phyloP scores from a whole-genome alignment of 2,797 vertebrate species.

The Macropus fuliginosus region DNA sequence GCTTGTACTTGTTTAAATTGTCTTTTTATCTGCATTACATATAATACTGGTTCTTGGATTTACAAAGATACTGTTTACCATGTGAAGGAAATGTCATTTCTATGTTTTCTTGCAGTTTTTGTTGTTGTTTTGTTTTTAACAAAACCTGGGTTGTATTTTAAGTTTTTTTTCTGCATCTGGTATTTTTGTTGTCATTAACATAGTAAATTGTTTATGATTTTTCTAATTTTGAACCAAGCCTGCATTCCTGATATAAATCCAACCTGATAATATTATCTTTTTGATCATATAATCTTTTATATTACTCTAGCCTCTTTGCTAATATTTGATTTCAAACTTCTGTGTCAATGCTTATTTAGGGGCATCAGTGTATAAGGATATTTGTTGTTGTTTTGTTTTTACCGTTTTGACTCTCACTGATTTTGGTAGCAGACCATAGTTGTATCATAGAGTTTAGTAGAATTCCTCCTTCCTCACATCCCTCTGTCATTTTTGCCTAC shows the following conservation, averaged over 20 bases:
- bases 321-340: neutral
- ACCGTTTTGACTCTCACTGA: neutral
- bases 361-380: neutral
- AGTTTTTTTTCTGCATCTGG: neutral
- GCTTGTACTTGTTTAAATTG: neutral
- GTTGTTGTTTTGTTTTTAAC: no score
- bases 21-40: neutral
- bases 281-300: neutral
- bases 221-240: neutral
- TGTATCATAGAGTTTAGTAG: neutral
- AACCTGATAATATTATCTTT: neutral
- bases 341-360: neutral
- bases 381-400: neutral
- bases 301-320: neutral
- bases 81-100: neutral
- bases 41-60: no score
- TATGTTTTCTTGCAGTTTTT: no score
- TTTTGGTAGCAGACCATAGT: neutral
- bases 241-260: neutral
- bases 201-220: neutral
- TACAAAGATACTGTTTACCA: neutral
- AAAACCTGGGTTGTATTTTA: no score
- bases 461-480: neutral
- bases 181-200: neutral
- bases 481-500: no score